Evolutionary conservation across 2,113 vertebrate species (phyloP), one percentile per base, ranked within the genome.

Genomic region (Forbesichthys papilliferus): DNA sequence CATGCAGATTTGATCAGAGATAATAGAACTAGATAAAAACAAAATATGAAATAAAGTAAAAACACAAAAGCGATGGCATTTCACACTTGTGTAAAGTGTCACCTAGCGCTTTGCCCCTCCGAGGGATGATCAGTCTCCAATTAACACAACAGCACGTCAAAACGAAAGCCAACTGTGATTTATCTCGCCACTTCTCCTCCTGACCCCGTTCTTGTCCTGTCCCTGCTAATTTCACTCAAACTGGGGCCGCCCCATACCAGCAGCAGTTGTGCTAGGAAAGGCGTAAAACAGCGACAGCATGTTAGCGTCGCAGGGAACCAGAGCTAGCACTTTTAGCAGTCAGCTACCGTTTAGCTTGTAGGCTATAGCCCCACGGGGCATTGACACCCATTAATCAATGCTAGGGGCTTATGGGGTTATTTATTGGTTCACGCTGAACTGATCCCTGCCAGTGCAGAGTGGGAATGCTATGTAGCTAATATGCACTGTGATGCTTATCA

Each of bases 401-500:
- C 69, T 55, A 14, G 3, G 54, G 61, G 76, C 73, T 82, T 82
- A 68, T 68, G 78, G 84, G 67, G 76, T 73, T 75, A 63, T 85
- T 88, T 81, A 80, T 78, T 80, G 83, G 79, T 77, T 84, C 83
- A 70, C 63, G 16, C 48, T 71, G 65, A 55, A 78, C 68, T 71
- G 73, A 70, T 46, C 1, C 42, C 14, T 20, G n/a, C 58, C 69
- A 59, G 52, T 46, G 64, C 57, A 48, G 11, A 62, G 75, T 77
- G 70, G 71, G 47, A 11, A 10, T 57, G 69, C 60, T 68, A 69
- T 69, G 67, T 72, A 78, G 67, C 74, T 77, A 80, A 84, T 84
- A 80, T 71, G 79, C 86, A 84, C 81, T 83, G 81, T 88, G 84
- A 85, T 89, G 88, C 79, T 89, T 84, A 88, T 87, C 71, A 65